Conservation (phyloP, 2,888 invertebrate genomes). For the Brachyptera putata region DNA sequence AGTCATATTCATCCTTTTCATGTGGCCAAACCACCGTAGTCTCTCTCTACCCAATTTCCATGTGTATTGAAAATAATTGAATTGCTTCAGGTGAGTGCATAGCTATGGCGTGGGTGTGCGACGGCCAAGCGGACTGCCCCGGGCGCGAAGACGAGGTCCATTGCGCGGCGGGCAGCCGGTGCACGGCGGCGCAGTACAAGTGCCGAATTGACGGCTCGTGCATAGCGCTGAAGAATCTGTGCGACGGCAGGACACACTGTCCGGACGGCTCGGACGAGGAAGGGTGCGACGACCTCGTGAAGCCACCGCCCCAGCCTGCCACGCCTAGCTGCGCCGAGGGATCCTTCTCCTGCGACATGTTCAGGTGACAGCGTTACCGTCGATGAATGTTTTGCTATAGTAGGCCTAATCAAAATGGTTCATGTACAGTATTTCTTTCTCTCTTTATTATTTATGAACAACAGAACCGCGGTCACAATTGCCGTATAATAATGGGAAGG, state of each 20-base stretch:
- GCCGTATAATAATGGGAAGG: too few species aligned
- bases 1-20: too few species aligned
- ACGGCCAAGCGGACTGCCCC: slow-evolving; percentile 55
- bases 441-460: too few species aligned
- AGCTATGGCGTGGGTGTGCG: slow-evolving; percentile 58
- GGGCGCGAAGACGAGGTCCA: slow-evolving; percentile 59
- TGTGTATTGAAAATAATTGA: too few species aligned
- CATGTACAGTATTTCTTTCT: too few species aligned
- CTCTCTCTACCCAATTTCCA: too few species aligned
- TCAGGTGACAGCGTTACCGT: not conserved
- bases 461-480: too few species aligned
- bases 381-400: too few species aligned
- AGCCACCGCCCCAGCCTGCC: slow-evolving; percentile 37
- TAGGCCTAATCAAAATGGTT: too few species aligned
- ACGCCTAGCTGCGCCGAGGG: slow-evolving; percentile 51
- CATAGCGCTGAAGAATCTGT: slow-evolving; percentile 47
- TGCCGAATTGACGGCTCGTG: slow-evolving; percentile 63
- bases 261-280: slow-evolving; percentile 54
- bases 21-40: too few species aligned
- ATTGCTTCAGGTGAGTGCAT: slow-evolving; percentile 52
- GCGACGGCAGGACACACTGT: slow-evolving; percentile 54
- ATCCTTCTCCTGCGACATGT: slow-evolving; percentile 54
- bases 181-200: slow-evolving; percentile 48
- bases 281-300: slow-evolving; percentile 41
- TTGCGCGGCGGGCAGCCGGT: slow-evolving; percentile 43